These are phyloP conservation scores for Drosophila peninsularis DNA, from an alignment of 2,888 invertebrate species.

Conservation along the genomic window DNA sequence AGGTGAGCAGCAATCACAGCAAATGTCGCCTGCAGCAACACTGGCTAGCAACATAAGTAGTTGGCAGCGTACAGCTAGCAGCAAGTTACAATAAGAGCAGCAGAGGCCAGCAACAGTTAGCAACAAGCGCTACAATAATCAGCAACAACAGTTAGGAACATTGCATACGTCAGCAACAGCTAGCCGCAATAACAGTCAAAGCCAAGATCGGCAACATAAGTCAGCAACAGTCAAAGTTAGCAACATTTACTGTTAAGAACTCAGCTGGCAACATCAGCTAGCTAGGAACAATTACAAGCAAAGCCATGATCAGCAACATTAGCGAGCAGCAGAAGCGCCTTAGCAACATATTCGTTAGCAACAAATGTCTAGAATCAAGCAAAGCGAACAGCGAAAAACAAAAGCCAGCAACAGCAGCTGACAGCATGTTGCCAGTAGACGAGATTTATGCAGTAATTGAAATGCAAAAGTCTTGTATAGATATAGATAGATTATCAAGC, in stretches of 20 bases:
- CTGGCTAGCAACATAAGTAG: constrained; percentile 1
- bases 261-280: background rate
- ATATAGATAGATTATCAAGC: background rate
- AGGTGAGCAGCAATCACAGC: constrained; percentile 70
- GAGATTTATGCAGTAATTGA: background rate
- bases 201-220: background rate
- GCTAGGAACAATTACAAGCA: background rate
- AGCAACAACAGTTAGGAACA: background rate
- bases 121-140: background rate
- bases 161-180: background rate
- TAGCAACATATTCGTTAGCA: background rate
- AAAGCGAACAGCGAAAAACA: background rate
- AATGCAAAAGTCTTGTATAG: background rate
- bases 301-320: background rate
- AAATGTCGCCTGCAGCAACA: background rate
- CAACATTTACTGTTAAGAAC: too few relatives aligned
- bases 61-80: too few relatives aligned
- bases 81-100: too few relatives aligned
- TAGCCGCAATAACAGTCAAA: background rate
- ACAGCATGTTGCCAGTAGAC: background rate
- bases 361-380: background rate
- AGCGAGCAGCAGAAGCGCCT: background rate
- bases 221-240: background rate
- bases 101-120: background rate
- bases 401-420: background rate